phyloP scores from a whole-genome alignment of 2,888 invertebrate genomes.

The Merodon equestris region DNA sequence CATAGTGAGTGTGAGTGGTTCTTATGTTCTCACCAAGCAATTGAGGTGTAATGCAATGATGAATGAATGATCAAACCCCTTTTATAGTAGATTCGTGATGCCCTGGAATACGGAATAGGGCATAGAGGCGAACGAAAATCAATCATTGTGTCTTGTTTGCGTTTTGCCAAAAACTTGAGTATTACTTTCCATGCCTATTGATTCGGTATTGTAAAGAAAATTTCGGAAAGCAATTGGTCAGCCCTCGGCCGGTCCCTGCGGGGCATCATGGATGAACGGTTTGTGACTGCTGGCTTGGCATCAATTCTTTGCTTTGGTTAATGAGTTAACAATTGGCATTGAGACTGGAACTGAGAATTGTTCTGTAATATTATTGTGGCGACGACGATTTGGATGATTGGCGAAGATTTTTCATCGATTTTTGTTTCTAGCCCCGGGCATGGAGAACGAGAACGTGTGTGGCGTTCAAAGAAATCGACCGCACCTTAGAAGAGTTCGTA shows the following conservation, averaged over 20 bases:
- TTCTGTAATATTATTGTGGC: conserved; percentile 29
- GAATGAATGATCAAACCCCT: conserved; percentile 42
- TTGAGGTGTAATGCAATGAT: conserved; percentile 54
- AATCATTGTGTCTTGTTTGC: conserved; percentile 59
- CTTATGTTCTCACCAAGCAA: conserved; percentile 54
- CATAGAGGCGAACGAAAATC: conserved; percentile 31
- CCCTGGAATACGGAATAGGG: conserved; percentile 4
- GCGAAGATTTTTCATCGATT: conserved; percentile 3
- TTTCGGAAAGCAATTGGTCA: conserved; percentile 23
- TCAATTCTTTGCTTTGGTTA: conserved; percentile 30
- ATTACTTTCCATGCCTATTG: conserved; percentile 23
- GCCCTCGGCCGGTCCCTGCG: conserved; percentile 28
- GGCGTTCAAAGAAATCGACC: no score
- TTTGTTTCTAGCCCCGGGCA: no score
- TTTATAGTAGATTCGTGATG: conserved; percentile 51
- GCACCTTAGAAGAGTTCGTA: no score
- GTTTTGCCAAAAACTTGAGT: conserved; percentile 49
- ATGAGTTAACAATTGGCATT: no score
- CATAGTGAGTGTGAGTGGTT: conserved; percentile 30
- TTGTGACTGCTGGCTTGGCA: conserved; percentile 15
- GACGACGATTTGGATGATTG: conserved; percentile 45
- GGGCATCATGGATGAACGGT: conserved; percentile 42
- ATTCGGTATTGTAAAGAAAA: conserved; percentile 45
- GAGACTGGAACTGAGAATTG: conserved; percentile 36
- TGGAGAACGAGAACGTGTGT: no score